phyloP scores from a whole-genome alignment of 2,113 vertebrate species.

The Pseudonaja textilis region DNA sequence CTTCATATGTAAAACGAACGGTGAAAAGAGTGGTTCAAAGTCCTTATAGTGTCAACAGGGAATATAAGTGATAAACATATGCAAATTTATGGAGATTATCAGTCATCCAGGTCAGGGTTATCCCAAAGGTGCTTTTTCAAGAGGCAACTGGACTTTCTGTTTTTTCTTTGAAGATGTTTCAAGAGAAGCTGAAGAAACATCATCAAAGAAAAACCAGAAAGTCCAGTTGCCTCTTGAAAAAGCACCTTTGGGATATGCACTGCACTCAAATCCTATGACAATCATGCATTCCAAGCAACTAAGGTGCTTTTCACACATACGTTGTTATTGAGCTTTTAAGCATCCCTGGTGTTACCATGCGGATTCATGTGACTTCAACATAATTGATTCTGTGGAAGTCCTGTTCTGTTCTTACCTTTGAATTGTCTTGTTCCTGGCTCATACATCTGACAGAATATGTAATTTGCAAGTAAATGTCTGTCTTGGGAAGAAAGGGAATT shows the following conservation, averaged over 20 bases:
- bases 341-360: background rate
- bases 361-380: background rate
- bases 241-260: no score
- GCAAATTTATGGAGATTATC: background rate
- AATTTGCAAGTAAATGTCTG: background rate
- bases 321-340: background rate
- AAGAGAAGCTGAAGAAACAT: no score
- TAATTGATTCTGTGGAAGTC: background rate
- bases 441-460: background rate
- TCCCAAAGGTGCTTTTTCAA: no score
- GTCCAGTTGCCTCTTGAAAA: no score
- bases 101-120: no score
- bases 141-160: no score
- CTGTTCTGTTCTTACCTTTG: background rate
- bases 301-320: background rate
- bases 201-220: no score
- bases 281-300: background rate
- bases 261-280: background rate
- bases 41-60: background rate
- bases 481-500: background rate
- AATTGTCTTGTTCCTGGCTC: background rate
- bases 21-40: background rate
- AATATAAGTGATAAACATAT: background rate
- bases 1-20: background rate
- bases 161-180: no score